Conservation (phyloP, 2,797 vertebrate species). For the Tadarida brasiliensis region DNA sequence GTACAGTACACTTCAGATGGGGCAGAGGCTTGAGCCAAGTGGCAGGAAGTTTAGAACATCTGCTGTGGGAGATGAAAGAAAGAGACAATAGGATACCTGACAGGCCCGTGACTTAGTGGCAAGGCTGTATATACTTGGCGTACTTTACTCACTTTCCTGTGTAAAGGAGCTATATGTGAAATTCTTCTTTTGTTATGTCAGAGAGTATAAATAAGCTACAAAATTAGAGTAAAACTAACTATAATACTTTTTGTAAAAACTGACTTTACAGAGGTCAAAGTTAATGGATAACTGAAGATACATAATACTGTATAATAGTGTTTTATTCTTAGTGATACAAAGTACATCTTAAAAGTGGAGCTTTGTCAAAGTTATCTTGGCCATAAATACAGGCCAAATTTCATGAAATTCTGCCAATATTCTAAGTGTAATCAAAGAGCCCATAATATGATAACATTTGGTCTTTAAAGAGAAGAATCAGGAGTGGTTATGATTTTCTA, state of each 20-base stretch:
- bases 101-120: not conserved
- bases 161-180: not conserved
- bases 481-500: not conserved
- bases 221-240: not conserved
- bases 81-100: not conserved
- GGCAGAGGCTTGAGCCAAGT: not conserved
- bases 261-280: not conserved
- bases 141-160: not conserved
- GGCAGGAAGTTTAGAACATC: not conserved
- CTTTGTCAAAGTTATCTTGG: not conserved
- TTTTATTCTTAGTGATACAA: not conserved
- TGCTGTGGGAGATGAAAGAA: not conserved
- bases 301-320: not conserved
- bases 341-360: not conserved
- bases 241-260: not conserved
- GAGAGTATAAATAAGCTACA: constrained; percentile 8
- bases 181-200: not conserved
- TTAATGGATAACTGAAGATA: not conserved
- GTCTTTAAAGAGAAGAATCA: constrained; percentile 32
- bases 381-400: not conserved
- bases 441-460: not conserved
- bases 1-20: not conserved
- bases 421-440: not conserved
- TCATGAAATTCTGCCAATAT: not conserved
- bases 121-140: not conserved